Evolutionary conservation across 2,797 vertebrate genomes (phyloP), one percentile per base, ranked within the genome.

Genomic region (Rhinella marina): DNA sequence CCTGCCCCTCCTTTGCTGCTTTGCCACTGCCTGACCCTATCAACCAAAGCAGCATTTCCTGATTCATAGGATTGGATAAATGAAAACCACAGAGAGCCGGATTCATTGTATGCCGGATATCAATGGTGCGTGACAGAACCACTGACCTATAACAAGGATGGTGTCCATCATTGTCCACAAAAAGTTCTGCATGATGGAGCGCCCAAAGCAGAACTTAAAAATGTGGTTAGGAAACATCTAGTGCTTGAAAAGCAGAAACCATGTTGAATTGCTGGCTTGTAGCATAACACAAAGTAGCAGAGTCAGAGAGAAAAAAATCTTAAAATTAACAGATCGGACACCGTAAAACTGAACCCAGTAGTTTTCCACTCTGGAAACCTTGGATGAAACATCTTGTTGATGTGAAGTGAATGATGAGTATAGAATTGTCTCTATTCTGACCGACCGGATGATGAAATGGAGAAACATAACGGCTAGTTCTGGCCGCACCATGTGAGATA

Each of bases 401-500:
- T 52, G 12, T 76, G 48, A 76, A 48, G 16, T 52, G 25, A 76
- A 7, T 1, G n/a, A 16, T 54, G 73, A 54, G 73, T 54, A 48
- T 48, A 75, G 72, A 75, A 75, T n/a, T 48, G 72, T 52, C 72
- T 52, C 12, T 23, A 75, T n/a, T 75, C 41, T 1, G 41, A 50
- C 72, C 25, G 73, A 77, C 73, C 54, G 73, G 73, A 77, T 77
- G 73, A 77, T 54, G 73, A 54, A n/a, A 77, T 77, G 73, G 50
- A 25, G n/a, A 77, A 75, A 77, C 50, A 54, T 52, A n/a, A 50
- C 25, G 73, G 73, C 48, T 52, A 54, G 73, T 54, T 77, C 73
- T 54, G 73, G 73, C 48, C 21, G 21, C 11, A 25, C 21, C 14
- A 13, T n/a, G 73, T 48, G 73, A 77, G 73, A 54, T 48, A 77